Conservation (phyloP, 1,140 invertebrate species). For the Telenomus remus region DNA sequence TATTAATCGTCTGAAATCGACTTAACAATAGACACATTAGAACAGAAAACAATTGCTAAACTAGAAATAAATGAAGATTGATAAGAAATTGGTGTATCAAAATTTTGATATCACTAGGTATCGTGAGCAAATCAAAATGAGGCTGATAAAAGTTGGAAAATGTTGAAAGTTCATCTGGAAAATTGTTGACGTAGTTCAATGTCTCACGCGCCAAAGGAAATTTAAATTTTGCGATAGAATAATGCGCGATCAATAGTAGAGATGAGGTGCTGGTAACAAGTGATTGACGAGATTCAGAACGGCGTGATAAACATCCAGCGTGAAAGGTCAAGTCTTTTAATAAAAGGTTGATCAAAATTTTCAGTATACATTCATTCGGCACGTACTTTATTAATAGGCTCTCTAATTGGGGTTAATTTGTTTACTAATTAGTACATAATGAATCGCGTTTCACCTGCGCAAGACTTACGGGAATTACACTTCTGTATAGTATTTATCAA, state of each 20-base stretch:
- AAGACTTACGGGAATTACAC: constrained; percentile 23
- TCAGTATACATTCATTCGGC: neutral
- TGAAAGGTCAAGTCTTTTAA: neutral
- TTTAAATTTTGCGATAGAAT: constrained; percentile 43
- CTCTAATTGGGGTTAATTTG: constrained; percentile 22
- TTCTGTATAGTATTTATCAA: constrained; percentile 19
- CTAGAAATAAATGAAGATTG: too few relatives aligned
- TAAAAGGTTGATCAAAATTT: constrained; percentile 7
- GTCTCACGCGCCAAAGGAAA: constrained; percentile 26
- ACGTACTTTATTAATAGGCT: constrained; percentile 1
- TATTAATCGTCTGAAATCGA: too few relatives aligned
- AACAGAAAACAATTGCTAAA: too few relatives aligned
- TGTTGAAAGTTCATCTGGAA: constrained; percentile 20
- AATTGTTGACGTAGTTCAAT: constrained; percentile 22
- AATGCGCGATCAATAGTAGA: constrained; percentile 32
- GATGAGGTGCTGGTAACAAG: constrained; percentile 10
- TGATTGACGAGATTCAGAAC: constrained; percentile 29
- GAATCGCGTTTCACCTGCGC: neutral
- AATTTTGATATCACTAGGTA: too few relatives aligned
- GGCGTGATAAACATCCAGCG: constrained; percentile 18
- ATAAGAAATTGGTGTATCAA: too few relatives aligned
- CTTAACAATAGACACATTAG: too few relatives aligned
- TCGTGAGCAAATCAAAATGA: too few relatives aligned
- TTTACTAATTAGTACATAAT: constrained; percentile 21
- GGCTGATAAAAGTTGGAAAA: neutral